These are phyloP conservation scores for Protophormia terraenovae DNA, from an alignment of 2,888 invertebrate species.

Conservation along the genomic window DNA sequence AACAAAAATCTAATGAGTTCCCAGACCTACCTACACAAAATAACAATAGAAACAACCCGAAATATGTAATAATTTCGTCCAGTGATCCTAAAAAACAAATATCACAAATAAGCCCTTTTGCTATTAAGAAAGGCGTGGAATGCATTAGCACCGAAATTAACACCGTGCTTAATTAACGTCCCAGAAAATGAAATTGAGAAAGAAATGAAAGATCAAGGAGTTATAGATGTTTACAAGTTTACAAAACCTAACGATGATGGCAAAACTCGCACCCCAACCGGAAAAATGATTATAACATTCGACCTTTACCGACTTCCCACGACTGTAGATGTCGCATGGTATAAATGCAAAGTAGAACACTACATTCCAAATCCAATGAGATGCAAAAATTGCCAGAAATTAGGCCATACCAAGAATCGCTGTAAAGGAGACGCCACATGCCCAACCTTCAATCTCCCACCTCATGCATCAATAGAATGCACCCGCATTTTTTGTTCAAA, in stretches of 20 bases:
- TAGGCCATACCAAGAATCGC: too few relatives aligned
- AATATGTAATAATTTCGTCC: slow-evolving; percentile 28
- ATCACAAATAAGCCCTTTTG: too few relatives aligned
- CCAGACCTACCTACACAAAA: background rate
- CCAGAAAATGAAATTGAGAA: slow-evolving; percentile 27
- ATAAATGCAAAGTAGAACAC: slow-evolving; percentile 35
- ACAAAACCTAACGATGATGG: background rate
- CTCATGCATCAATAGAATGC: background rate
- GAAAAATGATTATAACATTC: slow-evolving; percentile 40
- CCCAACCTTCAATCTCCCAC: background rate
- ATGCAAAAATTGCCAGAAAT: too few relatives aligned
- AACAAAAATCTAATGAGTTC: background rate
- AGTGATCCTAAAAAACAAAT: background rate
- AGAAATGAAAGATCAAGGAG: background rate
- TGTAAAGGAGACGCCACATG: background rate
- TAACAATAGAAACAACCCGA: slow-evolving; percentile 1
- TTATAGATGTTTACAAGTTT: slow-evolving; percentile 1
- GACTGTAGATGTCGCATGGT: slow-evolving; percentile 39
- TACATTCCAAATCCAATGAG: slow-evolving; percentile 58
- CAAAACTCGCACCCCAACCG: background rate
- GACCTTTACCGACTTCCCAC: slow-evolving; percentile 37
- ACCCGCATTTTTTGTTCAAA: slow-evolving; percentile 6
- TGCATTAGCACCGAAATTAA: slow-evolving; percentile 2
- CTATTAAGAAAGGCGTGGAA: slow-evolving; percentile 18
- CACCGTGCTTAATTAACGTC: background rate